Evolutionary conservation across 1,140 invertebrate species (phyloP).

Genomic region (Achatina immaculata): DNA sequence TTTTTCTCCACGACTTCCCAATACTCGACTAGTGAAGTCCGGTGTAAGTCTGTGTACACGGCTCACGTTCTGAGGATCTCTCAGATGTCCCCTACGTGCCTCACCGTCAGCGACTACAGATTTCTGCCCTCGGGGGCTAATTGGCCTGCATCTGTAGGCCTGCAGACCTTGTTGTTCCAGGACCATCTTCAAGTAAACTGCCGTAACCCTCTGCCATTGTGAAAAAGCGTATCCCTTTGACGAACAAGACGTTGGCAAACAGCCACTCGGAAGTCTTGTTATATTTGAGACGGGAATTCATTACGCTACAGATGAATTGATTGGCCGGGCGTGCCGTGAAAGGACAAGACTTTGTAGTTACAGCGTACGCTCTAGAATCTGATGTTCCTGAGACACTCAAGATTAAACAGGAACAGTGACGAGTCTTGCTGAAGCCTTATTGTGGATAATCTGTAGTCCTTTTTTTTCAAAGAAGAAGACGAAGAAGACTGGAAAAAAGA

Average conservation of each 20-base stretch:
- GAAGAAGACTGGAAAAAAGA: too few species aligned
- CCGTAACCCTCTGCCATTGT: neutral
- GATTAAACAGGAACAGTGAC: neutral
- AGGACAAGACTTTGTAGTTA: neutral
- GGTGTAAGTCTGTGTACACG: neutral
- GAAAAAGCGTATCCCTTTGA: slow-evolving; percentile 9
- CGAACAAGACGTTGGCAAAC: neutral
- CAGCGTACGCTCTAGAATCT: neutral
- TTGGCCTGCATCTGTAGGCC: slow-evolving; percentile 1
- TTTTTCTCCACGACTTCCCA: neutral
- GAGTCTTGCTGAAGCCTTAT: neutral
- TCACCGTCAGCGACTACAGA: neutral
- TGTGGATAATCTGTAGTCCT: too few species aligned
- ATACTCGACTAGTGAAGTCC: neutral
- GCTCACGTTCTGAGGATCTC: slow-evolving; percentile 3
- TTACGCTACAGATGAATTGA: neutral
- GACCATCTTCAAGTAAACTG: slow-evolving; percentile 4
- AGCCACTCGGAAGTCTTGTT: slow-evolving; percentile 1
- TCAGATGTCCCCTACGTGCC: neutral
- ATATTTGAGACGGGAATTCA: slow-evolving; percentile 7
- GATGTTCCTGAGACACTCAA: neutral
- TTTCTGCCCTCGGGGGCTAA: neutral
- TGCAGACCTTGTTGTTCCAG: slow-evolving; percentile 11
- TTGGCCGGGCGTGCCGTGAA: neutral
- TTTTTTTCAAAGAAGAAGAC: too few species aligned